These are phyloP conservation scores for Lithobates pipiens DNA, from an alignment of 2,797 vertebrate species.

Conservation along the genomic window DNA sequence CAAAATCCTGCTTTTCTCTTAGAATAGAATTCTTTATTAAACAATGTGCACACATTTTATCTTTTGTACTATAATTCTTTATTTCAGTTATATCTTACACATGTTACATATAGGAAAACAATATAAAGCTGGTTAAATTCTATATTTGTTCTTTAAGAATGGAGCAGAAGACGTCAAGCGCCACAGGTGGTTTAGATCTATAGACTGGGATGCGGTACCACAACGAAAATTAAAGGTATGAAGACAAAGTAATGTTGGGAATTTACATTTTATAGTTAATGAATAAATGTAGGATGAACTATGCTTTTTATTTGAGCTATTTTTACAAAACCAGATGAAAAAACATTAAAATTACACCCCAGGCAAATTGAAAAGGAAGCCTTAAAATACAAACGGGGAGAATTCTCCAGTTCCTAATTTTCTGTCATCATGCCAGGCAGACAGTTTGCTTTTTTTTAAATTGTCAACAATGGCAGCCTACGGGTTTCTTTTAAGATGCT, in stretches of 20 bases:
- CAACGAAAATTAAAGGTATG: conserved; percentile 89
- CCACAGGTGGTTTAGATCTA: conserved; percentile 90
- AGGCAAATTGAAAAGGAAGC: no score
- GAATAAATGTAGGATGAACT: neutral
- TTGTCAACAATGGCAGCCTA: neutral
- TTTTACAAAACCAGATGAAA: no score
- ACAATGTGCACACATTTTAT: neutral
- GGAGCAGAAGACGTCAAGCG: conserved; percentile 92
- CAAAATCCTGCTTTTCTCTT: no score
- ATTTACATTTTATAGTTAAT: neutral
- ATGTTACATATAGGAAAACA: neutral
- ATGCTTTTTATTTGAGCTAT: neutral
- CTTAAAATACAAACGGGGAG: no score
- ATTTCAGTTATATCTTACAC: no score
- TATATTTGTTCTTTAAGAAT: conserved; percentile 75
- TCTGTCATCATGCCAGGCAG: no score
- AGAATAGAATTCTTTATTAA: neutral
- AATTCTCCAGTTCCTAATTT: no score
- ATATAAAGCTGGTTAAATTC: neutral
- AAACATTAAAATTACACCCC: no score
- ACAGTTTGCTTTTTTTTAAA: no score
- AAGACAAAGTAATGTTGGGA: conserved; percentile 6
- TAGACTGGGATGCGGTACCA: conserved; percentile 91
- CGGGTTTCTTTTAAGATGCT: no score
- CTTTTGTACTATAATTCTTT: neutral